These are phyloP conservation scores for Pseudomyrmex pallidus DNA, from an alignment of 1,140 invertebrate species.

Conservation along the genomic window DNA sequence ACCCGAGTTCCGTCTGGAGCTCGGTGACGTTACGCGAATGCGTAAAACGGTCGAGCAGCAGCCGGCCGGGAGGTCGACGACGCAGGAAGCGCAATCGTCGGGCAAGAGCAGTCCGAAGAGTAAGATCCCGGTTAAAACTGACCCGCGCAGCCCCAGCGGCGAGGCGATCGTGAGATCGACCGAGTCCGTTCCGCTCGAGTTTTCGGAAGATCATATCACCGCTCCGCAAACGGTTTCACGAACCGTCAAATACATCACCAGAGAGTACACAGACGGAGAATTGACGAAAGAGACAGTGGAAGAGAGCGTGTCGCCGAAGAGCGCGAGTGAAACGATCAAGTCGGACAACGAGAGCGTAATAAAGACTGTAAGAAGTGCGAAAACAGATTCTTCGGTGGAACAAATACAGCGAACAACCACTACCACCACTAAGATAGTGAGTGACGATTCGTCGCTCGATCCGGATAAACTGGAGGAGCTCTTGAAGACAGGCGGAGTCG, in stretches of 20 bases:
- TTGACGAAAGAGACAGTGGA: slow-evolving; percentile 19
- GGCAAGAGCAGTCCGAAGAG: slow-evolving; percentile 76
- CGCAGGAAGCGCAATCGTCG: slow-evolving; percentile 38
- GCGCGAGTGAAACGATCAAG: background rate
- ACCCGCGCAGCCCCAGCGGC: slow-evolving; percentile 31
- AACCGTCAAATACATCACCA: slow-evolving; percentile 21
- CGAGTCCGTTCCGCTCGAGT: background rate
- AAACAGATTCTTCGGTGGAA: background rate
- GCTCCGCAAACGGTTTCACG: background rate
- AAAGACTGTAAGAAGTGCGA: background rate
- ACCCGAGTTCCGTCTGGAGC: slow-evolving; percentile 81
- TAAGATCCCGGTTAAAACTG: slow-evolving; percentile 83
- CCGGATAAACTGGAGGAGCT: slow-evolving; percentile 65
- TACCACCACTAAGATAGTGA: slow-evolving; percentile 3
- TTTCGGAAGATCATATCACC: background rate
- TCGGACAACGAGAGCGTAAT: background rate
- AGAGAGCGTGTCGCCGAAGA: background rate
- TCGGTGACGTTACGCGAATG: slow-evolving; percentile 72
- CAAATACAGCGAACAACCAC: slow-evolving; percentile 6
- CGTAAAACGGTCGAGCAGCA: slow-evolving; percentile 63
- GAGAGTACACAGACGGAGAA: slow-evolving; percentile 17
- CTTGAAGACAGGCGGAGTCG: slow-evolving; percentile 55
- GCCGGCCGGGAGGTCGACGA: slow-evolving; percentile 27
- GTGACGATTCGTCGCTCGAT: slow-evolving; percentile 37
- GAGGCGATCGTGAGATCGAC: background rate